Evolutionary conservation across 2,888 invertebrate species (phyloP).

Genomic region (Cryptocheilus praepositus): DNA sequence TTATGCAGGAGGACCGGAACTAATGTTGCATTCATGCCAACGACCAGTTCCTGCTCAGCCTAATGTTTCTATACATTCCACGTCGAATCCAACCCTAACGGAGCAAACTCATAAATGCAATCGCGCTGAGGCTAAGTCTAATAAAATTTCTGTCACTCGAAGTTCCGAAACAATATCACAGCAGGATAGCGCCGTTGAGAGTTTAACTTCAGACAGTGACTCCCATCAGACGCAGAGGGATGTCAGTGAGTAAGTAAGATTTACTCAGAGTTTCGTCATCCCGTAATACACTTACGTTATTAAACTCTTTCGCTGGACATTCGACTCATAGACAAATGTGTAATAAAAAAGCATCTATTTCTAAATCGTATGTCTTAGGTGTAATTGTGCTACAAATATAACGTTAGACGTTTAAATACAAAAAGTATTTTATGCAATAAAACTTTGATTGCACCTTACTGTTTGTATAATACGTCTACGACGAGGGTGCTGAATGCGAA

Average conservation of each 20-base stretch:
- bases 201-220: constrained; percentile 65
- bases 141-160: constrained; percentile 63
- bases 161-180: constrained; percentile 68
- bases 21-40: constrained; percentile 76
- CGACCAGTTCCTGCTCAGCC: constrained; percentile 64
- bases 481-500: neutral
- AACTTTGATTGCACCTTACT: constrained; percentile 27
- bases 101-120: constrained; percentile 63
- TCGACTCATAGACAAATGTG: constrained; percentile 21
- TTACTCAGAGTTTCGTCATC: constrained; percentile 14
- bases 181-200: constrained; percentile 67
- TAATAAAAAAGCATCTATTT: constrained; percentile 29
- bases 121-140: constrained; percentile 62
- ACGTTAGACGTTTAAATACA: constrained; percentile 30
- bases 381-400: constrained; percentile 33
- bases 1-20: constrained; percentile 94
- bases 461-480: constrained; percentile 31
- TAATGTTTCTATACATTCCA: constrained; percentile 71
- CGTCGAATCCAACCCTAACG: constrained; percentile 65
- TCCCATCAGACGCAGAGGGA: constrained; percentile 64
- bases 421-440: constrained; percentile 35
- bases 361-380: constrained; percentile 27
- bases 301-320: constrained; percentile 38
- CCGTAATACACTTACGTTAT: constrained; percentile 19
- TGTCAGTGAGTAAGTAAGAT: constrained; percentile 45